These are phyloP conservation scores for Pachypanchax playfairii DNA, from an alignment of 2,113 vertebrate species.

Conservation along the genomic window DNA sequence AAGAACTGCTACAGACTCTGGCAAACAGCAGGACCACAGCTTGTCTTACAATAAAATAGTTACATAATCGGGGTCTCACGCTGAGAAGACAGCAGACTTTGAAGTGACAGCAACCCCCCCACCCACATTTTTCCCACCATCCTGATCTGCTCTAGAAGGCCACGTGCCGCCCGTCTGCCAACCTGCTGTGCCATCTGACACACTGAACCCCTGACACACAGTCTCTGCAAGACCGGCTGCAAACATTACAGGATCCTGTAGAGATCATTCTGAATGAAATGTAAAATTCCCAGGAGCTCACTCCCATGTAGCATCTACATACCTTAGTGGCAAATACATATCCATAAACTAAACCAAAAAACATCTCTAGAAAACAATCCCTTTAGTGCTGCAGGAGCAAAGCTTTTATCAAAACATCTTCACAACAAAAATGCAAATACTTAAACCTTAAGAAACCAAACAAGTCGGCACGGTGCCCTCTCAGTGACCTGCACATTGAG, in stretches of 20 bases:
- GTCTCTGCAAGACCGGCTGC: neutral
- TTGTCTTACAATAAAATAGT: constrained; percentile 50
- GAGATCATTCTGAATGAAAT: too few species aligned
- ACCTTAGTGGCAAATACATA: too few species aligned
- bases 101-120: constrained; percentile 51
- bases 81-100: constrained; percentile 57
- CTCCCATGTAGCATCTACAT: too few species aligned
- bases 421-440: too few species aligned
- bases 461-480: neutral
- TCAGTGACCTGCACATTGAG: neutral
- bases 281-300: too few species aligned
- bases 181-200: constrained; percentile 69
- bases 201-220: constrained; percentile 66
- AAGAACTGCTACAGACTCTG: constrained; percentile 5
- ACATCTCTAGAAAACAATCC: too few species aligned
- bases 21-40: constrained; percentile 16
- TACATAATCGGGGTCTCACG: constrained; percentile 55
- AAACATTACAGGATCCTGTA: neutral
- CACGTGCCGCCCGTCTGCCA: constrained; percentile 58
- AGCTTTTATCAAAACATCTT: neutral
- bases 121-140: constrained; percentile 1
- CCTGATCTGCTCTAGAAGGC: constrained; percentile 40
- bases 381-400: neutral
- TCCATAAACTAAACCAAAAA: neutral
- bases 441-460: neutral